These are phyloP conservation scores for Drosophila subquinaria DNA, from an alignment of 2,888 invertebrate species.

Conservation along the genomic window DNA sequence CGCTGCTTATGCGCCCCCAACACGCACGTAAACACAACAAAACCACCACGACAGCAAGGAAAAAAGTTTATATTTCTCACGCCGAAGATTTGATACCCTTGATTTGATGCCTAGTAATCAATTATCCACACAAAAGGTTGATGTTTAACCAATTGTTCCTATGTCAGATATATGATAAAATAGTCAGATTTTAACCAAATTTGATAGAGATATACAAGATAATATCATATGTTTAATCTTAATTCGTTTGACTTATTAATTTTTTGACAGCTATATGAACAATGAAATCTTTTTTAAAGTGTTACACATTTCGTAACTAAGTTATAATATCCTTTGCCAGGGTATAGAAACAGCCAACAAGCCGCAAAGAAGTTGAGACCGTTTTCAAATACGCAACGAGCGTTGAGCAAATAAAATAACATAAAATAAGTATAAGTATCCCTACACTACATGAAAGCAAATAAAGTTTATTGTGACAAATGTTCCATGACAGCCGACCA, in stretches of 20 bases:
- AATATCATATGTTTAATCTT: too few relatives aligned
- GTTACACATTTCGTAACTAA: background rate
- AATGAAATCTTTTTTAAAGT: background rate
- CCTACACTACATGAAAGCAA: slow-evolving; percentile 68
- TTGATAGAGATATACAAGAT: too few relatives aligned
- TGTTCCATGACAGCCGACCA: slow-evolving; percentile 74
- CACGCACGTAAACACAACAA: slow-evolving; percentile 57
- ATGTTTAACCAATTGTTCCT: too few relatives aligned
- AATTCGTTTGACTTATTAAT: too few relatives aligned
- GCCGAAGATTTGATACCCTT: background rate
- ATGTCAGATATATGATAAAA: too few relatives aligned
- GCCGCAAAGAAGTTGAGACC: slow-evolving; percentile 60
- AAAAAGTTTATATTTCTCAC: background rate
- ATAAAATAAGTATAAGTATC: slow-evolving; percentile 41
- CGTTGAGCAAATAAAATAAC: slow-evolving; percentile 59
- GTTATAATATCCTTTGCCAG: background rate
- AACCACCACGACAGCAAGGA: slow-evolving; percentile 12
- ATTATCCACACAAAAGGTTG: too few relatives aligned
- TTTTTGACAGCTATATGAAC: too few relatives aligned
- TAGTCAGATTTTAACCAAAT: too few relatives aligned
- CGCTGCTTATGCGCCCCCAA: slow-evolving; percentile 63
- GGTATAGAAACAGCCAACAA: slow-evolving; percentile 10
- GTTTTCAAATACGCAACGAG: slow-evolving; percentile 65
- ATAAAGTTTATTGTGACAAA: slow-evolving; percentile 82
- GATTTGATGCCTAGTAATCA: background rate